Conservation (phyloP, 2,113 vertebrate genomes). For the Pycnonotus jocosus region DNA sequence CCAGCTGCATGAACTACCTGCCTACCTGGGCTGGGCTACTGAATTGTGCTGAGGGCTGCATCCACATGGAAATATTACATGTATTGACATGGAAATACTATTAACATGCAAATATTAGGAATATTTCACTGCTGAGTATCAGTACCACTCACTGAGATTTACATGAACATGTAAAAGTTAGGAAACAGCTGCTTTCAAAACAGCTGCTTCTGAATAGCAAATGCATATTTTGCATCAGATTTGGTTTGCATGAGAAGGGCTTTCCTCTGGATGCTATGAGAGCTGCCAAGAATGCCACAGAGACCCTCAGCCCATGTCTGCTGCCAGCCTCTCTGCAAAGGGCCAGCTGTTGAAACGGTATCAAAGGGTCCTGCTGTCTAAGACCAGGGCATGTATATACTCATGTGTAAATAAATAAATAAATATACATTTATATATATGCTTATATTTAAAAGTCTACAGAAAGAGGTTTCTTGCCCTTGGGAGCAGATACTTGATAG, state of each 20-base stretch:
- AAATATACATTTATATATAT: no score
- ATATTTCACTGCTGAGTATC: not conserved
- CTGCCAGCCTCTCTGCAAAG: not conserved
- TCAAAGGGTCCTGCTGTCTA: not conserved
- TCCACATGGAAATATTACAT: not conserved
- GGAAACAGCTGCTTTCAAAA: not conserved
- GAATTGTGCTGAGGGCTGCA: not conserved
- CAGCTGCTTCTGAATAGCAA: not conserved
- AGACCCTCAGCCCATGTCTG: rapidly evolving
- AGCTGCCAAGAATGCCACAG: not conserved
- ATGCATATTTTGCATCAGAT: not conserved
- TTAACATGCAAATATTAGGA: not conserved
- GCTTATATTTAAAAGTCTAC: not conserved
- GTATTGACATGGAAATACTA: not conserved
- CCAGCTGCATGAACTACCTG: not conserved
- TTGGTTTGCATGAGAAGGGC: not conserved
- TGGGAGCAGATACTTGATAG: not conserved
- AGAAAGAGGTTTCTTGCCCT: not conserved
- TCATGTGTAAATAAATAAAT: not conserved
- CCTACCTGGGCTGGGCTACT: not conserved
- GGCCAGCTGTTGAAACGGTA: not conserved
- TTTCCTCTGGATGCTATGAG: not conserved
- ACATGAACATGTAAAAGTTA: slow-evolving; percentile 9
- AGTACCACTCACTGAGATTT: not conserved
- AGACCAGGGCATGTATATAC: not conserved